These are phyloP conservation scores for Cyprinodon diabolis DNA, from an alignment of 2,797 vertebrate species.

Conservation along the genomic window DNA sequence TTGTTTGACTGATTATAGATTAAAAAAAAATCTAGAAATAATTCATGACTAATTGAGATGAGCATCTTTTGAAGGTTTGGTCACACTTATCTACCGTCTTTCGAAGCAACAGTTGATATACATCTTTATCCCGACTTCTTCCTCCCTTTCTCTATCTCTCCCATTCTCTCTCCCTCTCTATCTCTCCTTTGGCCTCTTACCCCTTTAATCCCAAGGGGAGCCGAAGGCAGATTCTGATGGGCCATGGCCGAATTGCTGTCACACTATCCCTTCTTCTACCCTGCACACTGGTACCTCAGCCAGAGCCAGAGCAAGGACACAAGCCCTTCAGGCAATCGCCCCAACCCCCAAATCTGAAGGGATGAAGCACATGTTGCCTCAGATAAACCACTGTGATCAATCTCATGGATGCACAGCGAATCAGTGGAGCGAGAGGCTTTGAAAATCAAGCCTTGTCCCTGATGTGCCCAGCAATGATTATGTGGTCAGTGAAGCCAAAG, in stretches of 20 bases:
- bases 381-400: constrained; percentile 89
- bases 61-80: constrained; percentile 74
- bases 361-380: constrained; percentile 84
- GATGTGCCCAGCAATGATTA: constrained; percentile 84
- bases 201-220: constrained; percentile 80
- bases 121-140: constrained; percentile 60
- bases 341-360: constrained; percentile 80
- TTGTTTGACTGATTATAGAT: constrained; percentile 68
- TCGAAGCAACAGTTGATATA: constrained; percentile 70
- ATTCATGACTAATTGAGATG: constrained; percentile 78
- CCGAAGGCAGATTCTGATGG: constrained; percentile 76
- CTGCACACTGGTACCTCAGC: constrained; percentile 62
- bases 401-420: constrained; percentile 85
- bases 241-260: constrained; percentile 73
- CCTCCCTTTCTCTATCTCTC: constrained; percentile 32
- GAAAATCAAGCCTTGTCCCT: constrained; percentile 86
- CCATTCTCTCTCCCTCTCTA: constrained; percentile 32
- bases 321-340: constrained; percentile 77
- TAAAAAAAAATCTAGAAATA: constrained; percentile 61
- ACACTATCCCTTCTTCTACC: constrained; percentile 60
- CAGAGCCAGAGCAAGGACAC: constrained; percentile 76
- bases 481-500: constrained; percentile 84
- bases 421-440: constrained; percentile 84
- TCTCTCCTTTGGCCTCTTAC: constrained; percentile 50
- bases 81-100: constrained; percentile 66